Evolutionary conservation across 2,113 vertebrate species (phyloP), one percentile per base, ranked within the genome.

Genomic region (Crocuta crocuta): DNA sequence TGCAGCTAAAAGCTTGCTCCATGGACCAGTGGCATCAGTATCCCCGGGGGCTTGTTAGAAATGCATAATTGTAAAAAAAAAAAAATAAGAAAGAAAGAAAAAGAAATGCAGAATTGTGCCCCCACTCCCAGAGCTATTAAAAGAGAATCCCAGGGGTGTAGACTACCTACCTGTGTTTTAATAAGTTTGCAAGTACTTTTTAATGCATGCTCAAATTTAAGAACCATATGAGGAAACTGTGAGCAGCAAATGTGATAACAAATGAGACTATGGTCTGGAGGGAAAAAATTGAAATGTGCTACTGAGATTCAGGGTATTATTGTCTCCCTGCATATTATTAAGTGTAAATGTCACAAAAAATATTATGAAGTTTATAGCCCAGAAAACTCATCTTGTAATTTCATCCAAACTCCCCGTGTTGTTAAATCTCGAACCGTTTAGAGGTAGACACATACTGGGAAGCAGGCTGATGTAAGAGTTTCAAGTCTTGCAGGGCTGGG

Each of bases 11-110:
- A 31, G 24, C 10, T 0, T 45, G 24, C 8, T n/a, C 28, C 19
- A 0, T 5, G 10, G 33, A 35, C 24, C 28, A 3, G 5, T 0
- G 26, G 21, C 12, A 19, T 7, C 6, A 11, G 13, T 23, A 31
- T 55, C 55, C 73, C 50, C 26, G 16, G 39, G 79, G 94, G 26
- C 70, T 58, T 61, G 0, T 55, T 61, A 86, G 31, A 83, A 70
- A 70, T 8, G 10, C 5, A 80, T 68, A 68, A 39, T 28, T 63
- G 71, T 31, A 39, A 39, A 39, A 39, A 39, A 39, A 39, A 39
- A 39, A 39, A 39, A 39, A 3, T 3, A 39, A 39, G 39, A 39
- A 39, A 39, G 39, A 39, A 39, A 39, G 39, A 39, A 39, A 39
- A 39, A 83, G 31, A 83, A 70, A 70, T 8, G 10, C 5, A 80